These are phyloP conservation scores for Nipponia nippon DNA, from an alignment of 2,113 vertebrate species.

Conservation along the genomic window DNA sequence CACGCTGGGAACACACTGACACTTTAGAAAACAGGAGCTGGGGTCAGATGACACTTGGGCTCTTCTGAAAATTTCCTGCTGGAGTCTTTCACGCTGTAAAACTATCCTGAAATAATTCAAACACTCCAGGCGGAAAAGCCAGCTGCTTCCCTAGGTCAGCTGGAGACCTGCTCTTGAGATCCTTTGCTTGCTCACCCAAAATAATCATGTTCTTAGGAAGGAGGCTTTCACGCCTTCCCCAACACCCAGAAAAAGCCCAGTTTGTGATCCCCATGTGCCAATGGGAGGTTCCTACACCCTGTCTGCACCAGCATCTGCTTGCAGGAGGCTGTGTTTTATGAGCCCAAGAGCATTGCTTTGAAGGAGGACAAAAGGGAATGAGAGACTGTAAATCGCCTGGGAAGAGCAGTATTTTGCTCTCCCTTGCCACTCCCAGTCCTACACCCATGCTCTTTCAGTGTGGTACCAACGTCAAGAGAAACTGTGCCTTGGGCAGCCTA, in stretches of 20 bases:
- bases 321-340: not conserved
- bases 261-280: not conserved
- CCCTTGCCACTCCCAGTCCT: not conserved
- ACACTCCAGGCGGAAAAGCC: not conserved
- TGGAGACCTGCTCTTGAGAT: not conserved
- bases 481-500: not conserved
- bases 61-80: conserved; percentile 31
- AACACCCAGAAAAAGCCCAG: not conserved
- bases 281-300: not conserved
- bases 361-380: not conserved
- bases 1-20: not conserved
- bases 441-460: not conserved
- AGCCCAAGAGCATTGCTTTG: not conserved
- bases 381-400: not conserved
- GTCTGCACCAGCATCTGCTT: not conserved
- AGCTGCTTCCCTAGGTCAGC: not conserved
- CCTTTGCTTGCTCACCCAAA: not conserved
- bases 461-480: not conserved
- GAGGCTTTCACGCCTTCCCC: not conserved
- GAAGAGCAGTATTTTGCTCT: not conserved
- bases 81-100: not conserved
- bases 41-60: conserved; percentile 11
- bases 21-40: conserved; percentile 10
- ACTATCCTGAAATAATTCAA: not conserved
- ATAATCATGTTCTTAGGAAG: not conserved